Base-by-base conservation (phyloP, 2,113 vertebrate species). In the Centropus bengalensis region DNA sequence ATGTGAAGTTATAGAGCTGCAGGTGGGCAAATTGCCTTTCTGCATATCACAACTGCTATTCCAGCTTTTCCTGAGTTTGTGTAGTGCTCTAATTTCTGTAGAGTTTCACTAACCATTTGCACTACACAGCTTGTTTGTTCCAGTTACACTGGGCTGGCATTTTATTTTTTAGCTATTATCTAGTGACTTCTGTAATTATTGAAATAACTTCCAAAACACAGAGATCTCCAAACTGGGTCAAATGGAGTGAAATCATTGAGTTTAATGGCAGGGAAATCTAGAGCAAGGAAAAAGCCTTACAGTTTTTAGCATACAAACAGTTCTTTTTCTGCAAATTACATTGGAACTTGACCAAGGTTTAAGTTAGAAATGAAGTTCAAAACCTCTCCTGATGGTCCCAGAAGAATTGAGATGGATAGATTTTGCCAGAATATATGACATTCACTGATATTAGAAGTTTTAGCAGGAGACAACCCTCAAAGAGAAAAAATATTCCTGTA, bases 121-220 rank as follows among this genome's bases (percentile, higher is more conserved):
- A 28, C 38, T 85, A 67, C 58, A 38, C 44, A 86, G 82, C 67
- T 85, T 84, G 80, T 93, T 93, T 95, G 76, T 83, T 68, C 52
- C 76, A 62, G 86, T 96, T 95, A 89, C 36, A 45, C 71, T 86
- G 77, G 44, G 15, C 47, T 91, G 24, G 86, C 94, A 71, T 88
- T 95, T 97, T 95, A 88, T 87, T 95, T 88, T 22, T 51, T 86
- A 91, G 94, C 86, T 94, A 77, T 82, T 96, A 82, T 88, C 94
- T 88, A 95, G 90, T 47, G 63, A 62, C 64, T 96, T 91, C 81
- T 89, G 59, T 92, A 82, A 89, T 64, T 87, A 91, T 62, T 66
- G 55, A 71, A 95, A 68, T 81, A 49, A 36, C 36, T 93, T 94
- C 82, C 94, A 88, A 92, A 96, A 95, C 14, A 36, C 36, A 68